These are phyloP conservation scores for Ciconia boyciana DNA, from an alignment of 2,113 vertebrate species.

Conservation along the genomic window DNA sequence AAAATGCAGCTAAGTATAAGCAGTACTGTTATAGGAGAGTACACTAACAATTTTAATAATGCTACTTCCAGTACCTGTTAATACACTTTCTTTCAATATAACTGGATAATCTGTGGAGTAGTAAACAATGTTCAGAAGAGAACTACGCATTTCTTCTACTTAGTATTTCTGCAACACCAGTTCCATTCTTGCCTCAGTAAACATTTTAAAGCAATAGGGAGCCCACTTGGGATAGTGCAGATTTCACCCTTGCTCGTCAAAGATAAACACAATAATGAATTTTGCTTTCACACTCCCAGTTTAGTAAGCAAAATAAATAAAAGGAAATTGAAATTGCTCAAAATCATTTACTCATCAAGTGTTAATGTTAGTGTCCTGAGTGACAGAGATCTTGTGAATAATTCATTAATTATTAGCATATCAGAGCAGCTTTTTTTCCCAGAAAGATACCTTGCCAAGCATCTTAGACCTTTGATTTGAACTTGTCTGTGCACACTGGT, in stretches of 20 bases:
- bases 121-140: background rate
- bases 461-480: conserved; percentile 31
- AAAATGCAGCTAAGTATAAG: background rate
- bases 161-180: background rate
- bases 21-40: background rate
- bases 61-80: background rate
- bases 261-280: background rate
- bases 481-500: background rate
- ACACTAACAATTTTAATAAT: background rate
- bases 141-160: background rate
- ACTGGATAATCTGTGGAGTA: background rate
- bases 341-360: conserved; percentile 31
- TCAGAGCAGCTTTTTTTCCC: background rate
- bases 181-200: background rate
- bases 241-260: conserved; percentile 5
- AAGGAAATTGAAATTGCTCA: conserved; percentile 14
- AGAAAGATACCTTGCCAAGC: background rate
- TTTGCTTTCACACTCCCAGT: conserved; percentile 15
- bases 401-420: conserved; percentile 46
- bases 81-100: background rate
- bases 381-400: conserved; percentile 28
- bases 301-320: conserved; percentile 33
- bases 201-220: background rate
- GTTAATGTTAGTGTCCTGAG: conserved; percentile 8
- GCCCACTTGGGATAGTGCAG: background rate